Percentiles rank a stretch among this genome's conserved stretches.
Evolutionary conservation across 1,140 invertebrate species (phyloP).

Genomic region (Stegodyphus dumicola): DNA sequence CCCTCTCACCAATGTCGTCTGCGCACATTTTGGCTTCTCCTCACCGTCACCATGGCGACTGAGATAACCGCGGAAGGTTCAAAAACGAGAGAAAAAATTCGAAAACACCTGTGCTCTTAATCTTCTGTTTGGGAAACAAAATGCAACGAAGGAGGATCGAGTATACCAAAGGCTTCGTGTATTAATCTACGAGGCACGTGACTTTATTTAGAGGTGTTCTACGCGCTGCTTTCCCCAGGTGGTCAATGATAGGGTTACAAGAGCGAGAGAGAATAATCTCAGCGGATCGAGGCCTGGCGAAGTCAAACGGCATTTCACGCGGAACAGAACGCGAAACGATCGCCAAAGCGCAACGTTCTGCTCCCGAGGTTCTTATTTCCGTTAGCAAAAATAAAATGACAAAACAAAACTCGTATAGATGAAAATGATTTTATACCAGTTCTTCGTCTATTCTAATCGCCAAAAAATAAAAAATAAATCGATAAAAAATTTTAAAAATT

Average conservation of each 20-base stretch:
- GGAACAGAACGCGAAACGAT: no score
- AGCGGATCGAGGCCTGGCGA: no score
- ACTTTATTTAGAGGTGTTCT: background rate
- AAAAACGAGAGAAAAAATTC: background rate
- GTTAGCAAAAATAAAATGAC: no score
- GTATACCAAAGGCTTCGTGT: background rate
- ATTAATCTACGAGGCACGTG: background rate
- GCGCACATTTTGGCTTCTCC: slow-evolving; percentile 27
- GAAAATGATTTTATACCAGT: no score
- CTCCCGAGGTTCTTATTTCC: no score
- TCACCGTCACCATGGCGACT: slow-evolving; percentile 3
- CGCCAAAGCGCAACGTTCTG: no score
- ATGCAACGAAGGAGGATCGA: background rate
- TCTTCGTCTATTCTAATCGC: no score
- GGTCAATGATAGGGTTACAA: slow-evolving; percentile 47
- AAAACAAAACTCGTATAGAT: no score
- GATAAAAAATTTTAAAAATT: no score
- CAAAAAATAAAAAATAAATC: no score
- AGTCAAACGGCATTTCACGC: no score
- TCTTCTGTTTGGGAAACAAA: background rate
- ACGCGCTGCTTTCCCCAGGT: slow-evolving; percentile 15
- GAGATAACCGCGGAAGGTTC: slow-evolving; percentile 1
- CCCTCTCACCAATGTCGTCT: background rate
- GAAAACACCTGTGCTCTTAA: background rate
- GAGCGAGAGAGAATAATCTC: background rate